Evolutionary conservation across 2,113 vertebrate species (phyloP).

Genomic region (Ranitomeya variabilis): DNA sequence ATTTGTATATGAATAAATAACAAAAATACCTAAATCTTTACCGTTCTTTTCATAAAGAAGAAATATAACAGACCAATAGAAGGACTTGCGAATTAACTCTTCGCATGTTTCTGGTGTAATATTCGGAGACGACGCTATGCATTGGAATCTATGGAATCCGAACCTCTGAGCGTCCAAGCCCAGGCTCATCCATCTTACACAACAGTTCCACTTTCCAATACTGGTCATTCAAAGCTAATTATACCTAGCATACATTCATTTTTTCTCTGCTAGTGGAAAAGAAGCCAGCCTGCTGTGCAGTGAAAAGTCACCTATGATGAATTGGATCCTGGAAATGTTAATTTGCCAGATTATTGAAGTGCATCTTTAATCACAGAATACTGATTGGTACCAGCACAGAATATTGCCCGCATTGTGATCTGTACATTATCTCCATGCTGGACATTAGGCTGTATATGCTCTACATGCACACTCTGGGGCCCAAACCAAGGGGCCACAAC

Average conservation of each 20-base stretch:
- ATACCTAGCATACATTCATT: not conserved
- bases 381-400: not conserved
- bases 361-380: slow-evolving; percentile 1
- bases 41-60: too few species aligned
- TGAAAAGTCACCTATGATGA: slow-evolving; percentile 1
- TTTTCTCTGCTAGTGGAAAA: not conserved
- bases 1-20: too few species aligned
- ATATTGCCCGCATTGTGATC: not conserved
- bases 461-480: not conserved
- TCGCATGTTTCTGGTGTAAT: not conserved
- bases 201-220: not conserved
- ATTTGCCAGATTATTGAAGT: slow-evolving; percentile 10
- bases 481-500: not conserved
- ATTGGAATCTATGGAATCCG: not conserved
- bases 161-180: not conserved
- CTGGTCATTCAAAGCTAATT: not conserved
- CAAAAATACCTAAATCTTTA: too few species aligned
- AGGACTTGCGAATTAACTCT: not conserved
- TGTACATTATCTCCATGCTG: not conserved
- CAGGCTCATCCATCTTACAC: not conserved
- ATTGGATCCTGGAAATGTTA: not conserved
- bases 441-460: not conserved
- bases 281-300: not conserved
- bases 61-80: not conserved
- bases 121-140: not conserved